Evolutionary conservation across 2,797 vertebrate genomes (phyloP).

Genomic region (Mormyrops attenuatus): DNA sequence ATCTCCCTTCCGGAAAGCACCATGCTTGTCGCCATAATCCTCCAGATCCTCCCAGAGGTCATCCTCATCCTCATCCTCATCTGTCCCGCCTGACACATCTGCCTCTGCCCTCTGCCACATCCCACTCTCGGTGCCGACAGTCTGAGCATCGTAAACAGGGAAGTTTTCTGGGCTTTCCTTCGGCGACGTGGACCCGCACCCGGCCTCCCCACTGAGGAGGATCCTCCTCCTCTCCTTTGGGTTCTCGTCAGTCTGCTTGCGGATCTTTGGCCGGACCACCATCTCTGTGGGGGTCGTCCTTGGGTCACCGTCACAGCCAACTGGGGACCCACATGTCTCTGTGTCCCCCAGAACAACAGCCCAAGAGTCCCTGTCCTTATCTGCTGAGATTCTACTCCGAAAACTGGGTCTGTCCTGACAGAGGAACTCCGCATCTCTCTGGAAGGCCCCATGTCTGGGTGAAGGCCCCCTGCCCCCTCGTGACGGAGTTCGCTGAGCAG

Average conservation of each 20-base stretch:
- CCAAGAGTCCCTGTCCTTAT: constrained; percentile 32
- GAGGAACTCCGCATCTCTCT: constrained; percentile 28
- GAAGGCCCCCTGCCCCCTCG: constrained; percentile 41
- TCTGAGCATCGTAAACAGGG: constrained; percentile 28
- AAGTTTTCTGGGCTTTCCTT: constrained; percentile 26
- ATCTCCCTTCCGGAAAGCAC: constrained; percentile 48
- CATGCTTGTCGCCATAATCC: constrained; percentile 37
- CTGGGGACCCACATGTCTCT: constrained; percentile 17
- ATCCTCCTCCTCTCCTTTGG: constrained; percentile 45
- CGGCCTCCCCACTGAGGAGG: constrained; percentile 11
- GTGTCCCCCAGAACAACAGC: constrained; percentile 14
- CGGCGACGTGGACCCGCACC: constrained; percentile 14
- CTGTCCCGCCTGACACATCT: constrained; percentile 25
- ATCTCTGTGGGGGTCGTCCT: constrained; percentile 50
- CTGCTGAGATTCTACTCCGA: constrained; percentile 28
- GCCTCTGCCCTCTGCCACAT: constrained; percentile 35
- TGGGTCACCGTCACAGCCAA: constrained; percentile 31
- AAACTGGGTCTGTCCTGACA: constrained; percentile 26
- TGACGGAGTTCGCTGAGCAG: constrained; percentile 34
- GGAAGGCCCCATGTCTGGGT: constrained; percentile 34
- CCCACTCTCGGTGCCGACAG: constrained; percentile 13
- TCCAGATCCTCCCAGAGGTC: constrained; percentile 58
- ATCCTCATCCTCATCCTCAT: constrained; percentile 34
- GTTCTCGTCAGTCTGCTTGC: constrained; percentile 48
- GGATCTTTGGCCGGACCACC: constrained; percentile 74